phyloP scores from a whole-genome alignment of 2,113 vertebrate species.

The Hepsetus odoe region DNA sequence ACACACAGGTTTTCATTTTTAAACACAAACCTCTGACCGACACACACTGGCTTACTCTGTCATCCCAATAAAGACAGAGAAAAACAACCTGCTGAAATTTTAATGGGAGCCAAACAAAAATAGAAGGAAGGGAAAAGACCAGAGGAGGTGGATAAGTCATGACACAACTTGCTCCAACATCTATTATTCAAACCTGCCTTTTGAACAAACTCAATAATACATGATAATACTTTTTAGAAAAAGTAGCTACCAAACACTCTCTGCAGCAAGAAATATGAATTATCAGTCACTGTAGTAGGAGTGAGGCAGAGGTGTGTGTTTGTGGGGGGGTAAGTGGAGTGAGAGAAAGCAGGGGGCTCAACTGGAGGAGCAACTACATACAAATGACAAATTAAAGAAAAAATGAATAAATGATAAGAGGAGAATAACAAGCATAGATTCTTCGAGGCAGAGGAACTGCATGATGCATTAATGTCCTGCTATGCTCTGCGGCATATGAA shows the following conservation, averaged over 20 bases:
- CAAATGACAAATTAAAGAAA: background rate
- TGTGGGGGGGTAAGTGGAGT: no score
- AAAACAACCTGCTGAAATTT: conserved; percentile 60
- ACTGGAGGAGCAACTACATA: no score
- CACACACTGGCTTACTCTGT: background rate
- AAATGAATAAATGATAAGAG: no score
- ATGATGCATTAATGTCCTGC: no score
- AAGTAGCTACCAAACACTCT: conserved; percentile 39
- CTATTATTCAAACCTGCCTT: conserved; percentile 72
- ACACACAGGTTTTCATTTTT: background rate
- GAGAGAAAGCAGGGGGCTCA: no score
- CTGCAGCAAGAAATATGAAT: conserved; percentile 54
- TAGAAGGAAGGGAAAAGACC: conserved; percentile 42
- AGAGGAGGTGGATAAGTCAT: conserved; percentile 62
- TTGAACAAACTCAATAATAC: conserved; percentile 75
- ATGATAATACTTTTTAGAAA: conserved; percentile 69
- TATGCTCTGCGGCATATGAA: no score
- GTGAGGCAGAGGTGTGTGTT: background rate
- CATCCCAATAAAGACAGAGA: conserved; percentile 49
- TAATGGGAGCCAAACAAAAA: conserved; percentile 57
- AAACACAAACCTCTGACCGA: conserved; percentile 1
- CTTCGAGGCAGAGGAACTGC: no score
- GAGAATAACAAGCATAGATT: no score
- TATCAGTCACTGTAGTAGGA: conserved; percentile 12
- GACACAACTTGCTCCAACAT: conserved; percentile 65